Evolutionary conservation across 2,888 invertebrate genomes (phyloP).

Genomic region (Hipparchia semele): DNA sequence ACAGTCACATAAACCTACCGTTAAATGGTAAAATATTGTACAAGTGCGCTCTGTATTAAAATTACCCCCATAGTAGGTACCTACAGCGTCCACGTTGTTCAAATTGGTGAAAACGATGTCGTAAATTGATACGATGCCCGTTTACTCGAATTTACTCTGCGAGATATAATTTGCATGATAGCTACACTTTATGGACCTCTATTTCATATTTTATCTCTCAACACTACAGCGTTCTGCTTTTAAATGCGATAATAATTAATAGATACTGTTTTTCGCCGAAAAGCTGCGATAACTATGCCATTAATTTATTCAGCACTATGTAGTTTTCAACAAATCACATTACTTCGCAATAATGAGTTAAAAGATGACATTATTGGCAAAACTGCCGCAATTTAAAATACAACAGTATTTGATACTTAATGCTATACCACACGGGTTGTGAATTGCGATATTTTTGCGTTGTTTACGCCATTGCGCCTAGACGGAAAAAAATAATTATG

Average conservation of each 20-base stretch:
- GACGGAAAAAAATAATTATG: no score
- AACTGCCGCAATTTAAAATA: neutral
- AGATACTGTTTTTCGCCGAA: conserved; percentile 22
- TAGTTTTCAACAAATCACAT: neutral
- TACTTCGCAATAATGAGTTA: neutral
- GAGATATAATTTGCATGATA: conserved; percentile 34
- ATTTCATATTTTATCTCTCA: conserved; percentile 35
- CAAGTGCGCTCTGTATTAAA: conserved; percentile 18
- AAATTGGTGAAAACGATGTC: conserved; percentile 35
- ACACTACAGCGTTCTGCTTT: conserved; percentile 28
- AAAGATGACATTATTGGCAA: neutral
- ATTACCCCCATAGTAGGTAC: conserved; percentile 18
- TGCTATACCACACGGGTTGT: no score
- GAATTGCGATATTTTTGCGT: no score
- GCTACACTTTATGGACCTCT: conserved; percentile 28
- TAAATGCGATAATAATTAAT: conserved; percentile 31
- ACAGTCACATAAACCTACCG: no score
- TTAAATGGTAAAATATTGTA: neutral
- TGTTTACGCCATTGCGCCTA: no score
- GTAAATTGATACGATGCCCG: conserved; percentile 34
- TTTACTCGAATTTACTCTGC: conserved; percentile 32
- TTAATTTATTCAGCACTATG: conserved; percentile 5
- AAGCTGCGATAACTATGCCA: neutral
- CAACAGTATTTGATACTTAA: no score
- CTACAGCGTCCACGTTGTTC: conserved; percentile 7